These are phyloP conservation scores for Frankliniella intonsa DNA, from an alignment of 2,888 invertebrate genomes.

Conservation along the genomic window DNA sequence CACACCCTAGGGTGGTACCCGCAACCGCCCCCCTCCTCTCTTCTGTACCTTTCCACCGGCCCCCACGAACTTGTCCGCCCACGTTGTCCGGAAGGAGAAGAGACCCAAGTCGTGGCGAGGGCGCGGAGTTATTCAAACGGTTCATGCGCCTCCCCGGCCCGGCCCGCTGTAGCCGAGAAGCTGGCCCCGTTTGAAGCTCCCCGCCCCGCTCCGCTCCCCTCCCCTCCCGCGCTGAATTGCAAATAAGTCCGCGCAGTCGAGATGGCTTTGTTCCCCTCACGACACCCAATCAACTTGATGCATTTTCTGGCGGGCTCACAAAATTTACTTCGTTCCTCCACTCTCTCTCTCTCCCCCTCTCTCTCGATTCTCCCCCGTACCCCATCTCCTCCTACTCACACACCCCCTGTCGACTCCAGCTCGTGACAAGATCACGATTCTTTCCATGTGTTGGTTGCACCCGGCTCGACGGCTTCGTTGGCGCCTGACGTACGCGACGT, in stretches of 20 bases:
- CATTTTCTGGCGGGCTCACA: neutral
- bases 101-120: too few species aligned
- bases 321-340: neutral
- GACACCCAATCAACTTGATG: conserved; percentile 16
- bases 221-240: neutral
- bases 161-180: neutral
- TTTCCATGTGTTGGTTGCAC: too few species aligned
- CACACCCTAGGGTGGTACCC: too few species aligned
- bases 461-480: neutral
- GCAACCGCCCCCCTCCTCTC: too few species aligned
- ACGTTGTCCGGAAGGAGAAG: too few species aligned
- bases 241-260: neutral
- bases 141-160: too few species aligned
- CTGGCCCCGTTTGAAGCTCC: neutral
- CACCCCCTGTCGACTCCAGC: too few species aligned
- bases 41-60: too few species aligned
- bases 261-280: neutral
- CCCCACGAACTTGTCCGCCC: too few species aligned
- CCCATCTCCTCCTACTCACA: neutral
- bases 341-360: neutral
- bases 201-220: neutral
- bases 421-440: too few species aligned
- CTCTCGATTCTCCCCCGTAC: neutral
- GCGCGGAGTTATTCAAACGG: too few species aligned
- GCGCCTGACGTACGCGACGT: neutral